Evolutionary conservation across 1,140 invertebrate genomes (phyloP).

Genomic region (Drosophila aff.): DNA sequence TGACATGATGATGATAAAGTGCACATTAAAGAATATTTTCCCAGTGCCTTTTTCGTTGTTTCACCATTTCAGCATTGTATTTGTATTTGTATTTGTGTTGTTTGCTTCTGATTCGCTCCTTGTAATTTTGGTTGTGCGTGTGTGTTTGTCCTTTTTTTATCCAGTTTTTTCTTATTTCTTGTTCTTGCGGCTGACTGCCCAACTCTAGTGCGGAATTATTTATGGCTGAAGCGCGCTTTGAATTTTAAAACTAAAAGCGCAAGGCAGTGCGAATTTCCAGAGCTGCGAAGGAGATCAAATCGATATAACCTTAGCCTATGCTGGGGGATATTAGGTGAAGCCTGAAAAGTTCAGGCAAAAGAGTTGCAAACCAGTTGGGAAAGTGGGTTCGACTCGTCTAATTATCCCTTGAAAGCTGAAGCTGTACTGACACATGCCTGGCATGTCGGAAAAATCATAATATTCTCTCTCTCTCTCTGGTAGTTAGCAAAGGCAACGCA

Average conservation of each 20-base stretch:
- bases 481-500: not conserved
- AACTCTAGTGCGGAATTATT: conserved; percentile 59
- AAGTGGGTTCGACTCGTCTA: not conserved
- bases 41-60: conserved; percentile 59
- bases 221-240: conserved; percentile 58
- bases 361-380: not conserved
- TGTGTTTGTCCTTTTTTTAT: conserved; percentile 1
- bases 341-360: not conserved
- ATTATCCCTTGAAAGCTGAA: not conserved
- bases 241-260: conserved; percentile 47
- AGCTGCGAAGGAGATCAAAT: conserved; percentile 7
- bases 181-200: conserved; percentile 21
- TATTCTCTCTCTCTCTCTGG: not conserved
- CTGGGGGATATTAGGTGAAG: not conserved
- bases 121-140: conserved; percentile 16
- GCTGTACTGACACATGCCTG: not conserved
- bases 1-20: conserved; percentile 80
- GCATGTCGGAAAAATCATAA: conserved; percentile 1
- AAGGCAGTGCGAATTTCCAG: not conserved
- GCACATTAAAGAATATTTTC: conserved; percentile 80
- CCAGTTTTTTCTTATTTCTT: not conserved
- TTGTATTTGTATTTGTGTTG: conserved; percentile 1
- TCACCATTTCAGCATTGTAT: conserved; percentile 2
- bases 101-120: conserved; percentile 24
- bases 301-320: not conserved